A percentile compares a stretch with the other conserved stretches of the same genome.
Evolutionary conservation across 2,797 vertebrate species (phyloP).

Genomic region (Coluber constrictor): DNA sequence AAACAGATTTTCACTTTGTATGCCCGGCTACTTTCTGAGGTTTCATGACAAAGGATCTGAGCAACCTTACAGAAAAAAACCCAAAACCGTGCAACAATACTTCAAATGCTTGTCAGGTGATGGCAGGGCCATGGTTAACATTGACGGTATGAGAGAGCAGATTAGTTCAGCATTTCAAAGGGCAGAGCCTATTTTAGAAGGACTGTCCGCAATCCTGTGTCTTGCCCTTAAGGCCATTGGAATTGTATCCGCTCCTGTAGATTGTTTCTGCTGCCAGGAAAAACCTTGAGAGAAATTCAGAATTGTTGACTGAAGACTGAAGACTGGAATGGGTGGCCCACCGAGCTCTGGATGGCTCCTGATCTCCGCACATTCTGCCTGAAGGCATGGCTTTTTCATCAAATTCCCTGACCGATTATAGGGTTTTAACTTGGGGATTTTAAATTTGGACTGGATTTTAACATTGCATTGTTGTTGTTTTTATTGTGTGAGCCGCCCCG

Average conservation of each 20-base stretch:
- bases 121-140: slow-evolving; percentile 8
- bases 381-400: too few species aligned
- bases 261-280: not conserved
- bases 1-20: not conserved
- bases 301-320: not conserved
- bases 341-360: too few species aligned
- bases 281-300: not conserved
- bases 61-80: not conserved
- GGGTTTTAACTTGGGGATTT: too few species aligned
- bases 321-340: too few species aligned
- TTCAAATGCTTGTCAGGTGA: not conserved
- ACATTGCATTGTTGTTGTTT: too few species aligned
- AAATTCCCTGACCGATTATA: too few species aligned
- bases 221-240: not conserved
- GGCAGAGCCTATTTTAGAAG: slow-evolving; percentile 15
- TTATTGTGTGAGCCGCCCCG: too few species aligned
- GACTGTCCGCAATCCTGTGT: not conserved
- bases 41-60: slow-evolving; percentile 11
- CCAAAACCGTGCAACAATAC: not conserved
- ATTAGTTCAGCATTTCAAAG: slow-evolving; percentile 33
- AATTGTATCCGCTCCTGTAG: not conserved
- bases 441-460: too few species aligned
- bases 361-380: too few species aligned
- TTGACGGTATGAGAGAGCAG: slow-evolving; percentile 53
- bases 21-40: not conserved